phyloP scores from a whole-genome alignment of 2,888 invertebrate species.

The Colletes collaris region DNA sequence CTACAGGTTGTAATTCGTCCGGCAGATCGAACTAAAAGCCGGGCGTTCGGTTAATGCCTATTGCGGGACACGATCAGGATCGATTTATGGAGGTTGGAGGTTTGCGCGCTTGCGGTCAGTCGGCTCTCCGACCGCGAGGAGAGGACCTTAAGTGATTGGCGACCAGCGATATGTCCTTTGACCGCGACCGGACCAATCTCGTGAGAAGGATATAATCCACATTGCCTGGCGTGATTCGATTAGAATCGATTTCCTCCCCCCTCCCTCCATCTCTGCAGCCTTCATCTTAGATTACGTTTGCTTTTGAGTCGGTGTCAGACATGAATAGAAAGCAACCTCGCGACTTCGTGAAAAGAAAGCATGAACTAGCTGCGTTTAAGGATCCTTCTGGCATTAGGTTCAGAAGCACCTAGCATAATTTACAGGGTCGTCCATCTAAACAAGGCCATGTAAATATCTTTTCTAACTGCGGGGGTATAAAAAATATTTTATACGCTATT shows the following conservation, averaged over 20 bases:
- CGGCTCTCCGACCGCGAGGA: constrained; percentile 44
- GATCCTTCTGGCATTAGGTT: no score
- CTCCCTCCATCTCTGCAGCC: neutral
- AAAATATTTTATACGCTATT: no score
- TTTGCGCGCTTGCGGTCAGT: constrained; percentile 44
- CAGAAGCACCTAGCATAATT: no score
- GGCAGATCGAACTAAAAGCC: constrained; percentile 45
- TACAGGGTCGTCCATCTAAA: no score
- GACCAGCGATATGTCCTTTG: constrained; percentile 61
- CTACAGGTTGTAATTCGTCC: constrained; percentile 1
- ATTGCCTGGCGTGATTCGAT: constrained; percentile 71
- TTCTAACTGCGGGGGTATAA: no score
- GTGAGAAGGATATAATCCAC: constrained; percentile 63
- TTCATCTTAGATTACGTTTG: constrained; percentile 50
- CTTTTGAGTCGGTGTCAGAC: constrained; percentile 49
- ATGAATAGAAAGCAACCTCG: constrained; percentile 36
- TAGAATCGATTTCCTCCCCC: constrained; percentile 66
- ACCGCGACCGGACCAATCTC: constrained; percentile 56
- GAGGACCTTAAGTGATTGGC: constrained; percentile 63
- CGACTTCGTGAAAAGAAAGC: constrained; percentile 1
- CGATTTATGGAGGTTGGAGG: constrained; percentile 53
- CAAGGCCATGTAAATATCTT: no score
- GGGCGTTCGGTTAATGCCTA: constrained; percentile 1
- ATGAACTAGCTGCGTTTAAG: neutral
- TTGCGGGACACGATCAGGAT: constrained; percentile 38